Conservation (phyloP, 2,113 vertebrate species). For the Elephantulus edwardii region DNA sequence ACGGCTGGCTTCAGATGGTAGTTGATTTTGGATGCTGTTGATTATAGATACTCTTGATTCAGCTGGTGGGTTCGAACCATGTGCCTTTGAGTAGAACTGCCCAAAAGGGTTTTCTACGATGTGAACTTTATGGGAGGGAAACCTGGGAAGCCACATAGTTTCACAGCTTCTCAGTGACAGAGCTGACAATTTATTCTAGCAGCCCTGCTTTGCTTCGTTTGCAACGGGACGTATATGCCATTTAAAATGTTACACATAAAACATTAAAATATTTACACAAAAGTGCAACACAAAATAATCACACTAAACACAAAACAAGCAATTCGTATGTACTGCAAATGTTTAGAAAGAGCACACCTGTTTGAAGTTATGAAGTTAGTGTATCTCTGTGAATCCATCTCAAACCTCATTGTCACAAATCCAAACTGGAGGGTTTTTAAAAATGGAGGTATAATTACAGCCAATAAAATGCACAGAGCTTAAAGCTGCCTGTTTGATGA, state of each 20-base stretch:
- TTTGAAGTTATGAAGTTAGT: background rate
- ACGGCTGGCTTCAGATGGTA: background rate
- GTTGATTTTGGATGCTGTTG: background rate
- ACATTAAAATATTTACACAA: slow-evolving; percentile 20
- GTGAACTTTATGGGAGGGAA: background rate
- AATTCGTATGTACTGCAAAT: background rate
- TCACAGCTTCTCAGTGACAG: background rate
- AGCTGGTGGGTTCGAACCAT: no score
- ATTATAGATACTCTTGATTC: no score
- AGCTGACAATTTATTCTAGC: background rate
- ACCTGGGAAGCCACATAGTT: background rate
- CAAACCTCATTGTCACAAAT: background rate
- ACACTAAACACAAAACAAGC: background rate
- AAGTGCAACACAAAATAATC: background rate
- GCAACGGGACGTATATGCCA: background rate
- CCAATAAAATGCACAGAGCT: background rate
- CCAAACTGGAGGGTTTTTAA: background rate
- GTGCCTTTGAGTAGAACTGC: background rate
- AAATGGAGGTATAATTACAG: background rate
- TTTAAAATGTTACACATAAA: slow-evolving; percentile 25
- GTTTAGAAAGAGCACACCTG: slow-evolving; percentile 19
- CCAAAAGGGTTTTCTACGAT: background rate
- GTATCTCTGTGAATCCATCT: background rate
- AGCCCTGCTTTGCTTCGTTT: background rate
- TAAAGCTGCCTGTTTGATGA: background rate